phyloP scores from a whole-genome alignment of 2,113 vertebrate species.

The Mesembrinibis cayennensis region DNA sequence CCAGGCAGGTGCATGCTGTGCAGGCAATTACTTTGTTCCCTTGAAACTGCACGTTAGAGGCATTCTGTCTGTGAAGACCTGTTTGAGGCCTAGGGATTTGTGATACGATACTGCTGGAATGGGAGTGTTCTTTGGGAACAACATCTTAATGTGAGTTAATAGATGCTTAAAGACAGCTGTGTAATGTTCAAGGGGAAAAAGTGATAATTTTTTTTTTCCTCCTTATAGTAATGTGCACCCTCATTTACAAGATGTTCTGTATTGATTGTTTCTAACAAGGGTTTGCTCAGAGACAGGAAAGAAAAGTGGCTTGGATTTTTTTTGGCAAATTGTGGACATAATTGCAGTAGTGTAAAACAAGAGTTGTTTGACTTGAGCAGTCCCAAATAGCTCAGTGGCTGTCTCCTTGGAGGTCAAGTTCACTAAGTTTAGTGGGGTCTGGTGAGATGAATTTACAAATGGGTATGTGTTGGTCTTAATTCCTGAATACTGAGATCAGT shows the following conservation, averaged over 20 bases:
- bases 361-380: not conserved
- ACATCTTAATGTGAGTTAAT: not conserved
- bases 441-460: not conserved
- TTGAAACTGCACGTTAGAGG: not conserved
- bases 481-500: not conserved
- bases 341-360: not conserved
- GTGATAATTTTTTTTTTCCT: no score
- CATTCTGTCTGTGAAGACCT: not conserved
- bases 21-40: not conserved
- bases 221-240: not conserved
- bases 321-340: not conserved
- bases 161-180: not conserved
- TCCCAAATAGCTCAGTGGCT: not conserved
- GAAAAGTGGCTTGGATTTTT: not conserved
- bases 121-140: not conserved
- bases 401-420: not conserved
- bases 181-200: not conserved
- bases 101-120: not conserved
- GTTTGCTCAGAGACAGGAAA: not conserved
- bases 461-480: not conserved
- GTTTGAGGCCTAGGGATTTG: not conserved
- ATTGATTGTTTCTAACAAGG: not conserved
- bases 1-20: not conserved
- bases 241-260: not conserved
- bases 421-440: not conserved